These are phyloP conservation scores for Neogobius melanostomus DNA, from an alignment of 2,113 vertebrate species.

Conservation along the genomic window DNA sequence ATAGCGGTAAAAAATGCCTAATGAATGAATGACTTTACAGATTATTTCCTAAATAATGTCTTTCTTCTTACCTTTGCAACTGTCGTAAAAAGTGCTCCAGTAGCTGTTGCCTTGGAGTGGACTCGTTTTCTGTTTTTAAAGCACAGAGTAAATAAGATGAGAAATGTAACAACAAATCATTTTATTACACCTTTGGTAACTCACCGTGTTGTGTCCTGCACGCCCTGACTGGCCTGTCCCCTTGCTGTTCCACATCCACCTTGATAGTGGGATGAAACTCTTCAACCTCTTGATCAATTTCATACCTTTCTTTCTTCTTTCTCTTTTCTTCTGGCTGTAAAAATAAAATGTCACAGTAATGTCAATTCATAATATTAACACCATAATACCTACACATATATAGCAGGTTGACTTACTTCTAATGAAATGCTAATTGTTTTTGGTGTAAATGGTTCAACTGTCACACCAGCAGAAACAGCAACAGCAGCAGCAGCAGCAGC, in stretches of 20 bases:
- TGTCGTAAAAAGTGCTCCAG: conserved; percentile 95
- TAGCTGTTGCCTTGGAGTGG: conserved; percentile 91
- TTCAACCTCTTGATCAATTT: conserved; percentile 85
- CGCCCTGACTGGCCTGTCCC: conserved; percentile 87
- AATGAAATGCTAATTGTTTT: conserved; percentile 61
- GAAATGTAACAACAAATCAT: too few species aligned
- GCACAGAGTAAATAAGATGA: conserved; percentile 16
- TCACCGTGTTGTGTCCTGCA: conserved; percentile 92
- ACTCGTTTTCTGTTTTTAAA: conserved; percentile 84
- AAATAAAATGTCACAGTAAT: not conserved
- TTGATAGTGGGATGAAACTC: conserved; percentile 87
- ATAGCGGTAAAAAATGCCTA: not conserved
- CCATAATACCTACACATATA: not conserved
- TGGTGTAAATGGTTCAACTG: conserved; percentile 74
- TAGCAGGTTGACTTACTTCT: conserved; percentile 60
- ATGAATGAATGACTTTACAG: not conserved
- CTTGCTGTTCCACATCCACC: conserved; percentile 86
- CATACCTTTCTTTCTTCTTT: conserved; percentile 88
- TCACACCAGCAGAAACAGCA: conserved; percentile 52
- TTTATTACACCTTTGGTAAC: not conserved
- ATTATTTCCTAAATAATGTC: too few species aligned
- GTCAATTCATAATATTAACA: not conserved
- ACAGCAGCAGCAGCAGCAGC: conserved; percentile 23
- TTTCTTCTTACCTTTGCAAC: conserved; percentile 85
- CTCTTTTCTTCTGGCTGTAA: conserved; percentile 86